Evolutionary conservation across 2,113 vertebrate genomes (phyloP).

Genomic region (Benitochromis conjunctus): DNA sequence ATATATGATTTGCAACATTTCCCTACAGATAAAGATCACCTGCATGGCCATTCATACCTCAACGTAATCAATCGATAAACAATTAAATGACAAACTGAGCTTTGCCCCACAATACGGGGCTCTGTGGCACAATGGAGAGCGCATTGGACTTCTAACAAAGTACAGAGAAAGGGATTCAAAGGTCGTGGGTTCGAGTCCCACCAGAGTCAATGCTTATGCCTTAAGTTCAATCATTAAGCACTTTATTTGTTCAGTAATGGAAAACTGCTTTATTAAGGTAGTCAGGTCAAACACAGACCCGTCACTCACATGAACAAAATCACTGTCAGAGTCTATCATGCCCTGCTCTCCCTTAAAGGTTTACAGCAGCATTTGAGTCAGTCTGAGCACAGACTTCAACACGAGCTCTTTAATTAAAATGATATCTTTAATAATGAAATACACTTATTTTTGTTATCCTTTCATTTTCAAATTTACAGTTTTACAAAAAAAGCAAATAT

Average conservation of each 20-base stretch:
- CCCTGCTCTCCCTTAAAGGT: too few relatives aligned
- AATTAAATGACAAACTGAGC: fast-evolving
- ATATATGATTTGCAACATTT: background rate
- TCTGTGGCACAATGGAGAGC: background rate
- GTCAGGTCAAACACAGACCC: background rate
- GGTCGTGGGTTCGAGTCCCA: fast-evolving
- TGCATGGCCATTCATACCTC: fast-evolving
- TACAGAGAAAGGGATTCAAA: background rate
- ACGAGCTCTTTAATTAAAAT: too few relatives aligned
- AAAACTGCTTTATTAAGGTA: background rate
- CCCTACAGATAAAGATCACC: background rate
- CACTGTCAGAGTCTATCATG: background rate
- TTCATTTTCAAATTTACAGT: too few relatives aligned
- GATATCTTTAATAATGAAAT: too few relatives aligned
- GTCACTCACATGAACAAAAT: background rate
- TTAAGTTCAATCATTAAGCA: background rate
- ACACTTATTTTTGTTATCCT: too few relatives aligned
- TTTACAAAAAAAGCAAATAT: too few relatives aligned
- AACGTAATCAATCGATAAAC: background rate
- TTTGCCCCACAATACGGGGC: background rate
- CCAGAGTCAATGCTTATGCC: fast-evolving
- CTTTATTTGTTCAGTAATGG: background rate
- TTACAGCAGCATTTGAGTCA: too few relatives aligned
- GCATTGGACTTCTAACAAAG: background rate
- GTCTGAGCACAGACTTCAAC: too few relatives aligned